phyloP scores from a whole-genome alignment of 1,140 invertebrate species.

The Harpegnathos saltator region DNA sequence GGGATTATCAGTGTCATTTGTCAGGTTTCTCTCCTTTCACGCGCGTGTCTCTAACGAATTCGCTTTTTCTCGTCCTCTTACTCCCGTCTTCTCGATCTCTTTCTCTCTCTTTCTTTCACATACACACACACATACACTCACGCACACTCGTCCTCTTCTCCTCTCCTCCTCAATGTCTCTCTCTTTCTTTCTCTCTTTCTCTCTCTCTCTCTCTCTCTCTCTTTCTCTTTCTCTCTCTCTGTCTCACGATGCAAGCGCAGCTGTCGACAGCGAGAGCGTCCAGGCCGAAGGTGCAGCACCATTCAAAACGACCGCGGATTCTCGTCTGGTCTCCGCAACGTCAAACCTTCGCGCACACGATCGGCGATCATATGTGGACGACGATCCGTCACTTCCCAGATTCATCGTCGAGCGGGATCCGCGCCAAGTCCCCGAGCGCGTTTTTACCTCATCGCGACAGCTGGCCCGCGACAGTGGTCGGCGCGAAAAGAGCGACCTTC shows the following conservation, averaged over 20 bases:
- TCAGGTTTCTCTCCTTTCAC: background rate
- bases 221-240: background rate
- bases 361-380: conserved; percentile 2
- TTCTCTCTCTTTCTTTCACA: conserved; percentile 4
- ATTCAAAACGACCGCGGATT: background rate
- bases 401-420: background rate
- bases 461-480: too few relatives aligned
- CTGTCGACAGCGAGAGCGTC: conserved; percentile 9
- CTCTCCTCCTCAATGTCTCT: too few relatives aligned
- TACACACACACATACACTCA: background rate
- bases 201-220: too few relatives aligned
- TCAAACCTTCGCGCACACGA: background rate
- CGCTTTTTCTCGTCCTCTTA: background rate
- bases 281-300: conserved; percentile 13
- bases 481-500: too few relatives aligned
- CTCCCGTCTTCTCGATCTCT: too few relatives aligned
- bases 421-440: background rate
- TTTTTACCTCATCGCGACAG: conserved; percentile 20
- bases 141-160: too few relatives aligned
- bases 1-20: conserved; percentile 64
- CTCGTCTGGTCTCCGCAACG: background rate
- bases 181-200: too few relatives aligned
- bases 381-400: background rate
- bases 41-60: background rate
- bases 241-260: background rate